Base-by-base conservation (phyloP, 2,888 invertebrate genomes). In the Troides helena region DNA sequence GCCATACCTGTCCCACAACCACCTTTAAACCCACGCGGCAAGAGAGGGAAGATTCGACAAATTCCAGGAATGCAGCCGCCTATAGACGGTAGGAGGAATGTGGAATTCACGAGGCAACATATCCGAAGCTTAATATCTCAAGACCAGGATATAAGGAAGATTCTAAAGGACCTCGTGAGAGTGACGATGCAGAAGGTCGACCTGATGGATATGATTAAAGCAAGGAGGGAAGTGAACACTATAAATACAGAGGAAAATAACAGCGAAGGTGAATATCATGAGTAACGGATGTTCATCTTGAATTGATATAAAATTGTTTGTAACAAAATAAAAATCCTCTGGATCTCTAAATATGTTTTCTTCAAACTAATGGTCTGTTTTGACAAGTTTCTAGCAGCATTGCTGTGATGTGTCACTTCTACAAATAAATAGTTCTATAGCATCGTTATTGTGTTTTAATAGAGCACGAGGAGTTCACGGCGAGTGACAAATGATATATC, bases 131-230 rank as follows among this genome's bases (percentile, higher is more conserved):
- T 92, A 8, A 88, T 92, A 43, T 81, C 90, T 0, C 81, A 89
- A 39, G 92, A 92, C 70, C 81, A 82, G 2, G 92, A 92, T 70
- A 89, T 92, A n/a, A 85, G 87, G 73, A 89, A 87, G 78, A 91
- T 92, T 57, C 77, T 92, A 63, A 90, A 86, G 71, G 90, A 92
- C 57, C 75, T 92, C 2, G 92, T 92, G 39, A 85, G 85, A 71
- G 91, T 92, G 0, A 90, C 92, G 1, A 91, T 92, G 88, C 84
- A 90, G 80, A 92, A 92, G 73, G 89, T 88, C 7, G 86, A 89
- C 76, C 71, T 92, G 66, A 73, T 86, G 71, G 85, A 88, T 17
- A 77, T 84, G 77, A 72, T 87, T 0, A 83, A 84, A 5, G 63
- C 73, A 0, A 80, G 74, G 39, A 77, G 64, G 17, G 73, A 25